Conservation (phyloP, 2,888 invertebrate genomes). For the Lasioglossum zephyrum region DNA sequence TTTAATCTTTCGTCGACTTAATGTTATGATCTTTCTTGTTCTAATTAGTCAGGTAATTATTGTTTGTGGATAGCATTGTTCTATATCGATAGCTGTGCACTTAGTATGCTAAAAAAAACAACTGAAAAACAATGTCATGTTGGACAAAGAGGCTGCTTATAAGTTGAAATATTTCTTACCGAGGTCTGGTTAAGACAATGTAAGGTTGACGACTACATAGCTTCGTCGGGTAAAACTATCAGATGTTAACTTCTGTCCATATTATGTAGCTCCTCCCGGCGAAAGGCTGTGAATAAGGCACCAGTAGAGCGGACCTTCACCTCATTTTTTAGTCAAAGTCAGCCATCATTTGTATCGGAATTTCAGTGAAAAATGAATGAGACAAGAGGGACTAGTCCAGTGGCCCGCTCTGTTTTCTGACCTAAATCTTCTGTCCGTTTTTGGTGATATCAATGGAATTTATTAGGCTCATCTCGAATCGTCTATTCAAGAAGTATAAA, state of each 20-base stretch:
- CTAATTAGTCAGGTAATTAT: background rate
- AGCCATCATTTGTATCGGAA: constrained; percentile 10
- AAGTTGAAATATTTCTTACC: too few relatives aligned
- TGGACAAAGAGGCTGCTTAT: too few relatives aligned
- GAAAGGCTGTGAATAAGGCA: constrained; percentile 16
- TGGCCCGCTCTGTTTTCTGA: constrained; percentile 9
- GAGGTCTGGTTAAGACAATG: background rate
- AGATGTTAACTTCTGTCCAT: background rate
- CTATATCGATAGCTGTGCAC: too few relatives aligned
- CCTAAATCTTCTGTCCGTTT: constrained; percentile 17
- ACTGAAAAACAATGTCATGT: background rate
- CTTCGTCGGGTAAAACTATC: background rate
- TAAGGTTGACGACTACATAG: background rate
- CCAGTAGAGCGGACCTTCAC: constrained; percentile 12
- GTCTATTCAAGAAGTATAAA: background rate
- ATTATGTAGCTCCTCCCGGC: background rate
- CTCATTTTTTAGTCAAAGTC: constrained; percentile 21
- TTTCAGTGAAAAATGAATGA: constrained; percentile 17
- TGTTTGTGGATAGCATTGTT: background rate
- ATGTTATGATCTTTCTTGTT: too few relatives aligned
- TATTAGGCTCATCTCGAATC: background rate
- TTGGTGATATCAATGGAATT: constrained; percentile 17
- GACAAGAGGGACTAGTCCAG: background rate
- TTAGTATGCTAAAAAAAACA: background rate
- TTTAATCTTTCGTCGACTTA: too few relatives aligned